phyloP scores from a whole-genome alignment of 2,113 vertebrate species.

The Prochilodus magdalenae region DNA sequence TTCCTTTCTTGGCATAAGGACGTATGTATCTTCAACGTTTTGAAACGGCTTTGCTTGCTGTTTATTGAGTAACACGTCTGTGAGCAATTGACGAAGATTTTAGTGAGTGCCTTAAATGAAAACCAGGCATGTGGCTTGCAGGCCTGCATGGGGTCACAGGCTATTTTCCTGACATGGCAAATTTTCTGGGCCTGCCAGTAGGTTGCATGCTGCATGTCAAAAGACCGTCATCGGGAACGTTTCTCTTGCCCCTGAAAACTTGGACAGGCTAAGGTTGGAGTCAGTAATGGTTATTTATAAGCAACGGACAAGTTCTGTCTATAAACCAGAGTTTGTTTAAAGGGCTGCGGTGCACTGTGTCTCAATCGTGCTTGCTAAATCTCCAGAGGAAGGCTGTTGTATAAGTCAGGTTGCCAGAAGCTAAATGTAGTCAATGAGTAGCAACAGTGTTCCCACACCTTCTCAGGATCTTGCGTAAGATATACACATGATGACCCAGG shows the following conservation, averaged over 20 bases:
- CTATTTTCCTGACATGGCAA: conserved; percentile 46
- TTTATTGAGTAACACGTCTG: conserved; percentile 62
- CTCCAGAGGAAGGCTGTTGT: conserved; percentile 6
- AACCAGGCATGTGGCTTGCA: conserved; percentile 2
- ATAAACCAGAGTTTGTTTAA: not conserved
- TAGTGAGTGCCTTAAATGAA: conserved; percentile 36
- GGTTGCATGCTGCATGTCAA: conserved; percentile 34
- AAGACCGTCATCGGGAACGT: not conserved
- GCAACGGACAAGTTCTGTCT: not conserved
- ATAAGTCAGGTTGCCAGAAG: conserved; percentile 4
- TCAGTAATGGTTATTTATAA: not conserved
- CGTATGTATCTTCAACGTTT: conserved; percentile 56
- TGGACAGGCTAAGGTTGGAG: not conserved
- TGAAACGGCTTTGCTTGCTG: conserved; percentile 56
- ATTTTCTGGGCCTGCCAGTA: conserved; percentile 25
- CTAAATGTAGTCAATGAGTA: conserved; percentile 21
- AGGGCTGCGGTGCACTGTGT: not conserved
- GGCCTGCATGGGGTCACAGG: conserved; percentile 14
- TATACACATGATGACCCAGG: not conserved
- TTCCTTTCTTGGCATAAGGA: conserved; percentile 66
- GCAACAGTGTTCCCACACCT: conserved; percentile 14
- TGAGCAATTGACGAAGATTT: conserved; percentile 49
- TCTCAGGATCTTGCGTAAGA: not conserved
- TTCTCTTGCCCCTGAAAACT: not conserved
- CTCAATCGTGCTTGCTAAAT: not conserved